Evolutionary conservation across 2,113 vertebrate genomes (phyloP), one percentile per base, ranked within the genome.

Genomic region (Equus quagga): DNA sequence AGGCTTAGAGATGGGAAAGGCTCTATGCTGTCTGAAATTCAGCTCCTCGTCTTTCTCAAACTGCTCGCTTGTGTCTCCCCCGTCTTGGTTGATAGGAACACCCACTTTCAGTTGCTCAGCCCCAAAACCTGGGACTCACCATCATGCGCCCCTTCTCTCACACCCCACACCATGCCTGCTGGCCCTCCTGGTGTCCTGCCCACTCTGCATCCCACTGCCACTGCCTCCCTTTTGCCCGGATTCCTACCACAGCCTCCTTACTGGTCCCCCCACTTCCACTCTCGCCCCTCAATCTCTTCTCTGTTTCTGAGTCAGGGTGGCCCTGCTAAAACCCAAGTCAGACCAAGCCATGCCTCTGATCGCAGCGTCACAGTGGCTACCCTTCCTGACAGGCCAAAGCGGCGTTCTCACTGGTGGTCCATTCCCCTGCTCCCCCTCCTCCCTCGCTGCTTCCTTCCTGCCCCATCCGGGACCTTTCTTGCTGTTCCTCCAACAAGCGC

Each of bases 161-260:
- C 14, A 28, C 26, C 9, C 23, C 41, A 28, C 80, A 54, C n/a
- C 4, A 0, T 0, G 0, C 58, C 31, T 1, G 0, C 46, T 6
- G 2, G 36, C 23, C 24, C 62, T 41, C 64, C n/a, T 2, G 8
- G 51, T 18, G 90, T 65, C 67, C 69, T 26, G 49, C 14, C 13
- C 4, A 1, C 26, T 14, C 31, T 2, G 2, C 64, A 72, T 10
- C 31, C 14, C 33, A 9, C 72, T 17, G 31, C 33, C 3, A 0
- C 79, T 49, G 33, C 91, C 18, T 13, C n/a, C 67, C 78, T 73
- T 24, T 21, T 70, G 51, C 51, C 62, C 28, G 1, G 11, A 19
- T 76, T 83, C 54, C 36, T 24, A 24, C 62, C 72, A 10, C 6
- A 1, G 49, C 94, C 62, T 33, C 79, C 69, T 60, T 5, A 15